Evolutionary conservation across 2,797 vertebrate species (phyloP).

Genomic region (Micropoecilia bifurca): DNA sequence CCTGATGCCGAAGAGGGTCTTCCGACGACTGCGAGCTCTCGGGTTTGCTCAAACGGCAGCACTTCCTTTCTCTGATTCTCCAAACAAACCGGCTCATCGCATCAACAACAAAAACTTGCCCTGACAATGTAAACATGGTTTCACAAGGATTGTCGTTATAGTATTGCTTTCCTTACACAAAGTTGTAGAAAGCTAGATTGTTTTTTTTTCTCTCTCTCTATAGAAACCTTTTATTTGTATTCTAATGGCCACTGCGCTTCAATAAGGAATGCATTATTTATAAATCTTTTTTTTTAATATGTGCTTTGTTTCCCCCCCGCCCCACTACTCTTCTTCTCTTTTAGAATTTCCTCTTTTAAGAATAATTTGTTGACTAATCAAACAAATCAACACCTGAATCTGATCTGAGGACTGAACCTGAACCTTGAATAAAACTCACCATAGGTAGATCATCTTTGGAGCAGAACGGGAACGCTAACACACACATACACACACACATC

Average conservation of each 20-base stretch:
- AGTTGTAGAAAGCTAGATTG: conserved; percentile 87
- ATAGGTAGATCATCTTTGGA: conserved; percentile 67
- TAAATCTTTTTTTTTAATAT: conserved; percentile 72
- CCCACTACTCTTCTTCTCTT: conserved; percentile 22
- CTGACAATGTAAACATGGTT: conserved; percentile 86
- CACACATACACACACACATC: conserved; percentile 22
- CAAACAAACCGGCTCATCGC: conserved; percentile 60
- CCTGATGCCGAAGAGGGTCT: conserved; percentile 25
- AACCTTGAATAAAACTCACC: conserved; percentile 68
- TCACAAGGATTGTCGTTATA: conserved; percentile 86
- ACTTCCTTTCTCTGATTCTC: conserved; percentile 38
- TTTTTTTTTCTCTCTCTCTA: conserved; percentile 60
- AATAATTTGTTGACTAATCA: conserved; percentile 72
- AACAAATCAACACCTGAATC: conserved; percentile 74
- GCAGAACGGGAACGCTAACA: conserved; percentile 44
- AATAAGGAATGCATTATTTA: conserved; percentile 80
- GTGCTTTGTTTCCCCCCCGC: conserved; percentile 69
- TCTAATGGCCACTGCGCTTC: conserved; percentile 71
- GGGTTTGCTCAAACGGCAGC: conserved; percentile 44
- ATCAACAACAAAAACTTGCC: conserved; percentile 67
- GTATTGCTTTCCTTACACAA: conserved; percentile 86
- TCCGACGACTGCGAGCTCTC: conserved; percentile 22
- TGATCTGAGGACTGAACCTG: conserved; percentile 69
- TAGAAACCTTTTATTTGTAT: conserved; percentile 68
- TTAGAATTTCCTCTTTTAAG: conserved; percentile 51